Conservation (phyloP, 2,113 vertebrate species). For the Planiliza haematocheilus region DNA sequence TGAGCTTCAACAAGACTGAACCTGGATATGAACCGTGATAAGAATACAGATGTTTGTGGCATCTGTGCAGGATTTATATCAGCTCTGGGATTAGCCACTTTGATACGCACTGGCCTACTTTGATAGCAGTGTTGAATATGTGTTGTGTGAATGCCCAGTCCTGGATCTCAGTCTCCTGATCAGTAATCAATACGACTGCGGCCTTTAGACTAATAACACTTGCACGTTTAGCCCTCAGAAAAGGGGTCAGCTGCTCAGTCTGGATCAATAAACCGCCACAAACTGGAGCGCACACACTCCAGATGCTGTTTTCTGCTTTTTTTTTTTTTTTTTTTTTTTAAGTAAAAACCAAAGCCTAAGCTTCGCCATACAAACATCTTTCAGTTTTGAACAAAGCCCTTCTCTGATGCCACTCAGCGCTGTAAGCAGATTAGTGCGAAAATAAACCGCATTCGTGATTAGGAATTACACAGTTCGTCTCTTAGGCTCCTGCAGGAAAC, state of each 20-base stretch:
- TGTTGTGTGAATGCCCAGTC: neutral
- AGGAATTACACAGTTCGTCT: conserved; percentile 1
- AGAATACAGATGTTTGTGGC: no score
- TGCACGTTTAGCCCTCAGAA: conserved; percentile 13
- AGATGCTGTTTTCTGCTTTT: conserved; percentile 10
- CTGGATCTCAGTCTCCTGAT: conserved; percentile 21
- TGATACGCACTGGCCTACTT: conserved; percentile 27
- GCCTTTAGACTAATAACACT: conserved; percentile 40
- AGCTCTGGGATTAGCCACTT: conserved; percentile 6
- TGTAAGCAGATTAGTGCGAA: conserved; percentile 58
- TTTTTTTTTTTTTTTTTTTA: neutral
- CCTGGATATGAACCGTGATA: conserved; percentile 6
- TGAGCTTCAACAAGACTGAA: conserved; percentile 15
- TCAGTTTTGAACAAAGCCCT: conserved; percentile 24
- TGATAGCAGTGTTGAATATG: neutral
- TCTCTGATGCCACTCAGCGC: conserved; percentile 9
- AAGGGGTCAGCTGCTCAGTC: conserved; percentile 34
- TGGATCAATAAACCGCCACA: conserved; percentile 31
- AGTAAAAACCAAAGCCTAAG: neutral
- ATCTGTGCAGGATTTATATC: no score
- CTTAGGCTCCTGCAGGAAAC: neutral
- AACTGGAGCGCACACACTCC: conserved; percentile 1
- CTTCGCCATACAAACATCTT: neutral
- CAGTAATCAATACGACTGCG: conserved; percentile 38
- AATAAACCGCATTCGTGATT: conserved; percentile 47